Evolutionary conservation across 2,113 vertebrate species (phyloP).

Genomic region (Oceanites oceanicus): DNA sequence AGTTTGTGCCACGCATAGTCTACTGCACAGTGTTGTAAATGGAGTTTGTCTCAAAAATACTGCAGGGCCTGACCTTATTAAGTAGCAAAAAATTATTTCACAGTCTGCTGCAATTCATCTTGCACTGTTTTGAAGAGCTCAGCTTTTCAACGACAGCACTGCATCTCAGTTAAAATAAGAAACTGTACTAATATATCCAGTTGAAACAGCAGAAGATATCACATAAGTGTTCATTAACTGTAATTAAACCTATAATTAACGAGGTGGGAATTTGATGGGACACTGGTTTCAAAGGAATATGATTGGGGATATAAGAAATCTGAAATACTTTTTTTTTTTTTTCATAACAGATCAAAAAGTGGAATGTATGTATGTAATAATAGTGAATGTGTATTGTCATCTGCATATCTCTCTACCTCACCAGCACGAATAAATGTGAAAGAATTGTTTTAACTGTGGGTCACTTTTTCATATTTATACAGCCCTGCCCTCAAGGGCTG

Average conservation of each 20-base stretch:
- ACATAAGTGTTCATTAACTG: background rate
- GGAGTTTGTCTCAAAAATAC: conserved; percentile 9
- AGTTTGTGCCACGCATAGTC: background rate
- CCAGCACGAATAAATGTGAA: background rate
- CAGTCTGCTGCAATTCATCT: background rate
- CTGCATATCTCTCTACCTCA: background rate
- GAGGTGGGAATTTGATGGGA: background rate
- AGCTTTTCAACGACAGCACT: background rate
- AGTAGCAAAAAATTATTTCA: background rate
- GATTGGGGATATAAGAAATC: background rate
- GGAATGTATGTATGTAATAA: background rate
- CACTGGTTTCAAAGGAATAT: background rate
- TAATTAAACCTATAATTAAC: conserved; percentile 27
- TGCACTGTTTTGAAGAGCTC: background rate
- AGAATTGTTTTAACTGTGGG: background rate
- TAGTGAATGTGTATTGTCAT: background rate
- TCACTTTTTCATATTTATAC: background rate
- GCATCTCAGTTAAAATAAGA: background rate
- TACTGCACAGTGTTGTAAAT: background rate
- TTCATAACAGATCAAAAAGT: background rate
- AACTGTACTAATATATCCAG: background rate
- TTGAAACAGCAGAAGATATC: background rate
- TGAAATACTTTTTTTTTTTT: background rate
- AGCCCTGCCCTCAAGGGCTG: background rate
- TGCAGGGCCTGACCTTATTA: conserved; percentile 8